Evolutionary conservation across 2,113 vertebrate genomes (phyloP), one percentile per base, ranked within the genome.

Genomic region (Hoplias malabaricus): DNA sequence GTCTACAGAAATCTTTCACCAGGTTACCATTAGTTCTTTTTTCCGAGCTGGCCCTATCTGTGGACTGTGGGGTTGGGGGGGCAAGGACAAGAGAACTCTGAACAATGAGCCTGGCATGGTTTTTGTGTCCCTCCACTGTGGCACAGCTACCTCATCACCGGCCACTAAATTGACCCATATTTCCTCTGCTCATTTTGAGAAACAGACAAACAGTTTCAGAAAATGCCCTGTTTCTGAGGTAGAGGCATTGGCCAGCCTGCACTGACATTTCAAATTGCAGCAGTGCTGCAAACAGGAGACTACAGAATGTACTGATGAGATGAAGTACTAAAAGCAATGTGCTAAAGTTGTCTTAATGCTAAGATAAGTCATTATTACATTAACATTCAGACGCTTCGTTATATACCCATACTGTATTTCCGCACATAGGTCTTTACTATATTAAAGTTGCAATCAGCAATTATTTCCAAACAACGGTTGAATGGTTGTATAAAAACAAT

Each of bases 1-100:
- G 56, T 76, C 74, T 75, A 57, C 68, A 50, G 54, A 75, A 59
- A 83, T 76, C 81, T 77, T 77, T 83, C 77, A 72, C 50, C 72
- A 72, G 54, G 19, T 67, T 36, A 10, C 54, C 68, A 83, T 82
- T 70, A 78, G 25, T 29, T 21, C 25, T 43, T 25, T 70, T 25
- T 70, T 50, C 56, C 36, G 29, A 23, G 66, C 56, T 29, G 33
- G 25, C 11, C 40, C 5, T 34, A 31, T 21, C 36, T 43, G 23
- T 48, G 33, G 38, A 40, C 34, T 54, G 4, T 5, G 43, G 53
- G 43, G 50, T 33, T 56, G 43, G 4, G 21, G 43, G 19, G 46
- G 57, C 67, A 50, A 76, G 77, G 73, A 57, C 67, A 40, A 36
- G 25, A 61, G 61, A 43, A 57, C 23, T 19, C n/a, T 31, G 14